Evolutionary conservation across 1,140 invertebrate genomes (phyloP).

Genomic region (Chrysopa pallens): DNA sequence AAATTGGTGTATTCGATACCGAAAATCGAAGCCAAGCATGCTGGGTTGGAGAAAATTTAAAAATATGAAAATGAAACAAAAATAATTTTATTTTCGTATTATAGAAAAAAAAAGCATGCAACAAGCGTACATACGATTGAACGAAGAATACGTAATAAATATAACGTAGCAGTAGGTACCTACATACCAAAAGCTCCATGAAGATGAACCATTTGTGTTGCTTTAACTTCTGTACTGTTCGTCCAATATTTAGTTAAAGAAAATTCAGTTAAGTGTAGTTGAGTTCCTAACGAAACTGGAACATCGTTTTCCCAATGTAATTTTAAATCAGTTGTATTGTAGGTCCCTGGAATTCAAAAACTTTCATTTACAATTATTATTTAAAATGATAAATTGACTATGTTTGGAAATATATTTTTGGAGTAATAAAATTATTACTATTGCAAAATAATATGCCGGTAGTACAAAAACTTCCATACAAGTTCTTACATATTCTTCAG

Average conservation of each 20-base stretch:
- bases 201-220: conserved; percentile 41
- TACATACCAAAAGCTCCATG: conserved; percentile 46
- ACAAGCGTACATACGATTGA: too few species aligned
- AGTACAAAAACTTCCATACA: conserved; percentile 1
- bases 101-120: too few species aligned
- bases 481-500: background rate
- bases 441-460: background rate
- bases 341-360: conserved; percentile 42
- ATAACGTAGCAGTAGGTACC: too few species aligned
- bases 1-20: too few species aligned
- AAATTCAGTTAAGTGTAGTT: conserved; percentile 70
- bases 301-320: conserved; percentile 55
- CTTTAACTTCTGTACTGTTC: conserved; percentile 43
- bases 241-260: conserved; percentile 48
- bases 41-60: too few species aligned
- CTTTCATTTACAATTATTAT: conserved; percentile 2
- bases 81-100: too few species aligned
- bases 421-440: background rate
- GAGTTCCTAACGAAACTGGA: conserved; percentile 53
- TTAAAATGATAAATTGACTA: background rate
- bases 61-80: too few species aligned
- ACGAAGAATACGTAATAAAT: too few species aligned
- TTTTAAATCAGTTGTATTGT: conserved; percentile 53
- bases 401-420: background rate
- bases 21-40: too few species aligned